These are phyloP conservation scores for Macaca fascicularis DNA, from an alignment of 2,113 vertebrate species.

Conservation along the genomic window DNA sequence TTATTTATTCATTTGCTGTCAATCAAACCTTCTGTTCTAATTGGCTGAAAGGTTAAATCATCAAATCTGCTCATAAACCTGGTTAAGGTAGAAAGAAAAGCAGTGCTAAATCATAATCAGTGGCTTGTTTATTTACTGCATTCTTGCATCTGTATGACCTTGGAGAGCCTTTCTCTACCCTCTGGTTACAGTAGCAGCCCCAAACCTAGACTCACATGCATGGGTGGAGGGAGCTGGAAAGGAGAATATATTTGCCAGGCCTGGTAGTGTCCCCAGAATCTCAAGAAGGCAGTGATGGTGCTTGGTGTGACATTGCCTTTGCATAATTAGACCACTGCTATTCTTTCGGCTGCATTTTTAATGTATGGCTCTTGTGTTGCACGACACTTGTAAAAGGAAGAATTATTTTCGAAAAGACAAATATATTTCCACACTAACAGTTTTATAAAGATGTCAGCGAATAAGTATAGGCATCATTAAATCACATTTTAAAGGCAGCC, in stretches of 20 bases:
- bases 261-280: background rate
- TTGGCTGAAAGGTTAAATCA: slow-evolving; percentile 75
- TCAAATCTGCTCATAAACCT: slow-evolving; percentile 68
- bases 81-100: slow-evolving; percentile 52
- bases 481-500: slow-evolving; percentile 71
- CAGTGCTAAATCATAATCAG: slow-evolving; percentile 67
- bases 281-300: background rate
- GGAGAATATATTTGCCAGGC: background rate
- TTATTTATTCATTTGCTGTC: slow-evolving; percentile 78
- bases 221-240: background rate
- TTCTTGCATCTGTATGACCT: slow-evolving; percentile 8
- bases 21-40: slow-evolving; percentile 74
- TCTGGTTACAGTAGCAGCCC: slow-evolving; percentile 23
- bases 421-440: slow-evolving; percentile 69
- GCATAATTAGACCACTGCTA: background rate
- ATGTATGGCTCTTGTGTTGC: slow-evolving; percentile 8
- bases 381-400: slow-evolving; percentile 54
- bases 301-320: background rate
- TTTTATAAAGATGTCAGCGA: slow-evolving; percentile 77
- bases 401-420: slow-evolving; percentile 54
- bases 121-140: slow-evolving; percentile 56
- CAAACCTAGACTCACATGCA: background rate
- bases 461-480: slow-evolving; percentile 67
- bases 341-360: slow-evolving; percentile 41
- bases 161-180: slow-evolving; percentile 22